These are phyloP conservation scores for Ophion costatus DNA, from an alignment of 2,888 invertebrate genomes.

Conservation along the genomic window DNA sequence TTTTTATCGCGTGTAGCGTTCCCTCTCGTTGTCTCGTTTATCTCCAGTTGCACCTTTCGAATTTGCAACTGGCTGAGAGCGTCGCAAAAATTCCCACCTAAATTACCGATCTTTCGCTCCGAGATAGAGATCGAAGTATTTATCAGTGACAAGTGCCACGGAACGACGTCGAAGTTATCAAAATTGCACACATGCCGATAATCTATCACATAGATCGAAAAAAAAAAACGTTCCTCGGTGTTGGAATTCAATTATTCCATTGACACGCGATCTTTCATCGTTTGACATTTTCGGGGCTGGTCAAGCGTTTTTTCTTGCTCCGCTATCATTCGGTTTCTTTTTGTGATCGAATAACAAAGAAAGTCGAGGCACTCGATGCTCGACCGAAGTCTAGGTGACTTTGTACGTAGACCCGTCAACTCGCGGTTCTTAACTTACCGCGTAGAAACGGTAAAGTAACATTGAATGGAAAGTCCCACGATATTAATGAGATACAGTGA, in stretches of 20 bases:
- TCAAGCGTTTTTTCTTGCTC: no score
- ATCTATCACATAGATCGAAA: background rate
- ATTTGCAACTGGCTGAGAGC: background rate
- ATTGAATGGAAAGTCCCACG: conserved; percentile 27
- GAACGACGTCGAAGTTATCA: background rate
- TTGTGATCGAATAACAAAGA: background rate
- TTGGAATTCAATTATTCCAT: background rate
- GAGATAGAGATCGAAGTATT: background rate
- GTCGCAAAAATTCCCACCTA: background rate
- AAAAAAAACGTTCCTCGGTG: background rate
- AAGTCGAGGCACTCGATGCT: conserved; percentile 1
- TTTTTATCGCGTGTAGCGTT: conserved; percentile 27
- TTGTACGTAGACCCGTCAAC: background rate
- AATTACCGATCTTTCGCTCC: background rate
- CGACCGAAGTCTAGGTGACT: background rate
- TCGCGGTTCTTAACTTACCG: background rate
- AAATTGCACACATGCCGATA: background rate
- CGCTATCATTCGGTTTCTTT: no score
- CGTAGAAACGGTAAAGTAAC: background rate
- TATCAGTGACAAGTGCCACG: conserved; percentile 32
- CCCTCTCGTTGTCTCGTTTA: background rate
- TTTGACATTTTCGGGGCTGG: background rate
- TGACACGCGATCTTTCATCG: background rate
- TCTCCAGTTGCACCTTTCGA: background rate
- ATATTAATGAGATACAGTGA: conserved; percentile 6